These are phyloP conservation scores for Allobates femoralis DNA, from an alignment of 2,797 vertebrate species.

Conservation along the genomic window DNA sequence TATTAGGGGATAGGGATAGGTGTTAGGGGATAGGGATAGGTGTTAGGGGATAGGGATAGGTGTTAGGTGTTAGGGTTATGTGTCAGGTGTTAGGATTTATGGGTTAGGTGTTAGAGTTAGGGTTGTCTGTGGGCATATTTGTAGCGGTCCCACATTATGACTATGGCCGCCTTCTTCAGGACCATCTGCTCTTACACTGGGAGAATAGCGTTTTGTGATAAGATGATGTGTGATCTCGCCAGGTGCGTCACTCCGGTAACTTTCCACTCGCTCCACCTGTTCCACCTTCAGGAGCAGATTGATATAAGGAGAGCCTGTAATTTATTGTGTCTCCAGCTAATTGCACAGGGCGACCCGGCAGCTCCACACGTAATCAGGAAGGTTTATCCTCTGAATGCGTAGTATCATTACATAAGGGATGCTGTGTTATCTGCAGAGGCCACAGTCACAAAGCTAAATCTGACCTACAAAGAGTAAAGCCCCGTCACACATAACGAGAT, in stretches of 20 bases:
- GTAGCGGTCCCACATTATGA: not conserved
- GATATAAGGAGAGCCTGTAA: not conserved
- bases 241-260: slow-evolving; percentile 10
- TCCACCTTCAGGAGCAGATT: not conserved
- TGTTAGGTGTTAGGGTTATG: too few relatives aligned
- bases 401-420: not conserved
- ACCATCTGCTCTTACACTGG: slow-evolving; percentile 3
- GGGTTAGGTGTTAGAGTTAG: too few relatives aligned
- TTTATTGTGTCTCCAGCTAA: slow-evolving; percentile 29
- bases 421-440: not conserved
- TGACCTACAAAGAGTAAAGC: not conserved
- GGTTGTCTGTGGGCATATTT: too few relatives aligned
- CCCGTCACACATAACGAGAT: too few relatives aligned
- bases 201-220: not conserved
- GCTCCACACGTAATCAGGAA: not conserved
- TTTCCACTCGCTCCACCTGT: not conserved
- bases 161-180: not conserved
- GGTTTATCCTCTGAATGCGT: not conserved
- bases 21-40: too few relatives aligned
- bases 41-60: too few relatives aligned
- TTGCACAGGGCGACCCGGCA: not conserved
- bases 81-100: too few relatives aligned
- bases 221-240: slow-evolving; percentile 3
- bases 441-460: too few relatives aligned
- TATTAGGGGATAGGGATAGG: too few relatives aligned